phyloP scores from a whole-genome alignment of 2,888 invertebrate species.

The Rhagophthalmus giganteus region DNA sequence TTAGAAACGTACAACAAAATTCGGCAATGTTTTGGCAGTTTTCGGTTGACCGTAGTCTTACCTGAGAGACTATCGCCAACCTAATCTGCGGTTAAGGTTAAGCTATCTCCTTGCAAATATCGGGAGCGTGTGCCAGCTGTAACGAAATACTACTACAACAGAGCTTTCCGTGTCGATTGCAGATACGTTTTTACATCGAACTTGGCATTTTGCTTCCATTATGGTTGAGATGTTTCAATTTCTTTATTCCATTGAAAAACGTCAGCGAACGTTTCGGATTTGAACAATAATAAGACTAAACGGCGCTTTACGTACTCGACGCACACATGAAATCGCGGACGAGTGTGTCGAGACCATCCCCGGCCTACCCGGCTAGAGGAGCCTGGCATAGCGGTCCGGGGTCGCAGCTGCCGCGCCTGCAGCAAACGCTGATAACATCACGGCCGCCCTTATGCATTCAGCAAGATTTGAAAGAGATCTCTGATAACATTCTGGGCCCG shows the following conservation, averaged over 20 bases:
- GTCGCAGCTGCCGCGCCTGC: slow-evolving; percentile 54
- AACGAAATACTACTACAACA: slow-evolving; percentile 40
- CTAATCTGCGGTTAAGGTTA: slow-evolving; percentile 33
- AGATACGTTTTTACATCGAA: slow-evolving; percentile 29
- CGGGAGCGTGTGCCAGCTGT: slow-evolving; percentile 40
- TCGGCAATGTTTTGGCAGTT: slow-evolving; percentile 32
- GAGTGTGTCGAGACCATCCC: slow-evolving; percentile 21
- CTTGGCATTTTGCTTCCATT: slow-evolving; percentile 27
- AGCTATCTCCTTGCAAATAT: slow-evolving; percentile 34
- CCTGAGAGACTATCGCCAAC: slow-evolving; percentile 28
- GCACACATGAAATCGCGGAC: slow-evolving; percentile 29
- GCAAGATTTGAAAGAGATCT: slow-evolving; percentile 58
- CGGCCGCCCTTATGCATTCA: slow-evolving; percentile 58
- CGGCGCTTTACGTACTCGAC: slow-evolving; percentile 24
- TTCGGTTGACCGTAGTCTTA: slow-evolving; percentile 28
- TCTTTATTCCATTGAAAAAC: slow-evolving; percentile 11
- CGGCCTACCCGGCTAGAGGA: slow-evolving; percentile 18
- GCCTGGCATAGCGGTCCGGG: slow-evolving; percentile 32
- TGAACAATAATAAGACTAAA: slow-evolving; percentile 22
- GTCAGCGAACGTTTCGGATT: not conserved
- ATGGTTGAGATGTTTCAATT: slow-evolving; percentile 28
- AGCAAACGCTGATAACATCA: slow-evolving; percentile 53
- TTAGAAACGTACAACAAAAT: too few relatives aligned
- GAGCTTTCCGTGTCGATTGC: slow-evolving; percentile 37
- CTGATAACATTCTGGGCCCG: slow-evolving; percentile 58